phyloP scores from a whole-genome alignment of 2,113 vertebrate genomes.

The Halcyon malimbica region DNA sequence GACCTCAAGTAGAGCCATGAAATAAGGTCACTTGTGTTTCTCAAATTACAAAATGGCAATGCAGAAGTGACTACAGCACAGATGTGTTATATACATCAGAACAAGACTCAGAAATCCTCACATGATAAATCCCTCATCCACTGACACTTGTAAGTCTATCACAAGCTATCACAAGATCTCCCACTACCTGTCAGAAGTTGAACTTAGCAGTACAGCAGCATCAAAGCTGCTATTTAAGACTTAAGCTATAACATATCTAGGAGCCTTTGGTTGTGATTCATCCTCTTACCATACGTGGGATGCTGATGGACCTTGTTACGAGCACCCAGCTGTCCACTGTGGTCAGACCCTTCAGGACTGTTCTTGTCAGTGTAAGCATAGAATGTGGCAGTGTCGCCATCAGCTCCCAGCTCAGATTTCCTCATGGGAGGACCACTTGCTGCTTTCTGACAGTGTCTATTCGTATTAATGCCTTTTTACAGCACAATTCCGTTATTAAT shows the following conservation, averaged over 20 bases:
- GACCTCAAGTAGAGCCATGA: not conserved
- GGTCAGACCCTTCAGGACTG: not conserved
- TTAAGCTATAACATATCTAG: not conserved
- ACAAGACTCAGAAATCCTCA: not conserved
- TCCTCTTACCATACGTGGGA: not conserved
- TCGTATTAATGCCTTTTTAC: not conserved
- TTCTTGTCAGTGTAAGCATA: not conserved
- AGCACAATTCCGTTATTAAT: not conserved
- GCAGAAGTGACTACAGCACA: not conserved
- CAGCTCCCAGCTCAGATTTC: not conserved
- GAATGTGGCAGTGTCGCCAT: not conserved
- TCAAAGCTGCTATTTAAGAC: not conserved
- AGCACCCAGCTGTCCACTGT: not conserved
- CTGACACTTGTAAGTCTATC: not conserved
- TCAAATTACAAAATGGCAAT: not conserved
- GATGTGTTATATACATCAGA: not conserved
- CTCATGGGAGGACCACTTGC: not conserved
- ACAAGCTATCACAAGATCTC: not conserved
- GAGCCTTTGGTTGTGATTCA: not conserved
- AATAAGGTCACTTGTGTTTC: not conserved
- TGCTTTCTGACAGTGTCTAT: not conserved
- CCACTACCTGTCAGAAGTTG: not conserved
- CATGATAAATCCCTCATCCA: not conserved
- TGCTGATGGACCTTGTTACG: not conserved
- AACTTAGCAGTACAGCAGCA: not conserved